phyloP scores from a whole-genome alignment of 2,888 invertebrate genomes.

The Bombyx huttoni region DNA sequence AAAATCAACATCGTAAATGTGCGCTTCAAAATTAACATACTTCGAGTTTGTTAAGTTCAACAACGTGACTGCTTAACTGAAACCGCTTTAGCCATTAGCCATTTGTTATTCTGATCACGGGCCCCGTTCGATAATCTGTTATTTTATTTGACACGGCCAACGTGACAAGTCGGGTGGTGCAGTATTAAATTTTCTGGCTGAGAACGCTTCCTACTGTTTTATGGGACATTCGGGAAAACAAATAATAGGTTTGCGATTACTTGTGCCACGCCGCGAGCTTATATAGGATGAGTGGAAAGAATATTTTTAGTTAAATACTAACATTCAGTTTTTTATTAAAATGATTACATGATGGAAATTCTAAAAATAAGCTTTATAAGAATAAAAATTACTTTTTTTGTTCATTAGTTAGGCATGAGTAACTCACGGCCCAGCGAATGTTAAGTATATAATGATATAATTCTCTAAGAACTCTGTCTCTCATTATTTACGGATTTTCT shows the following conservation, averaged over 20 bases:
- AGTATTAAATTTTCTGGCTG: constrained; percentile 19
- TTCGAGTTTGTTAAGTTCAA: constrained; percentile 28
- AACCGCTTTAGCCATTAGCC: constrained; percentile 8
- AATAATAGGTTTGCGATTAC: neutral
- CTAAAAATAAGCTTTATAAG: too few relatives aligned
- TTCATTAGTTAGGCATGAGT: too few relatives aligned
- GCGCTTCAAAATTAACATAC: constrained; percentile 26
- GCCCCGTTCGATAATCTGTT: constrained; percentile 6
- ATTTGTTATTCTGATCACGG: constrained; percentile 7
- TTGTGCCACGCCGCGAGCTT: too few relatives aligned
- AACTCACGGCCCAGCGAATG: too few relatives aligned
- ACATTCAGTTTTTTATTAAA: too few relatives aligned
- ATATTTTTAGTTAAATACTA: too few relatives aligned
- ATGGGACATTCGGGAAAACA: neutral
- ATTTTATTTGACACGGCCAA: constrained; percentile 7
- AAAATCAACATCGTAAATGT: neutral
- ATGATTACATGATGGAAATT: too few relatives aligned
- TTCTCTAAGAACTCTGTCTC: too few relatives aligned
- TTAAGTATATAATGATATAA: too few relatives aligned
- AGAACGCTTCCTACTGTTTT: constrained; percentile 6
- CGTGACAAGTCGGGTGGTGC: constrained; percentile 6
- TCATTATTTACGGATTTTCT: too few relatives aligned
- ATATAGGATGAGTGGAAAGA: too few relatives aligned
- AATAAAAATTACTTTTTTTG: too few relatives aligned
- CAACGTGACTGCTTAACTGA: constrained; percentile 23